phyloP scores from a whole-genome alignment of 2,797 vertebrate species.

The Pantherophis alleghaniensis region DNA sequence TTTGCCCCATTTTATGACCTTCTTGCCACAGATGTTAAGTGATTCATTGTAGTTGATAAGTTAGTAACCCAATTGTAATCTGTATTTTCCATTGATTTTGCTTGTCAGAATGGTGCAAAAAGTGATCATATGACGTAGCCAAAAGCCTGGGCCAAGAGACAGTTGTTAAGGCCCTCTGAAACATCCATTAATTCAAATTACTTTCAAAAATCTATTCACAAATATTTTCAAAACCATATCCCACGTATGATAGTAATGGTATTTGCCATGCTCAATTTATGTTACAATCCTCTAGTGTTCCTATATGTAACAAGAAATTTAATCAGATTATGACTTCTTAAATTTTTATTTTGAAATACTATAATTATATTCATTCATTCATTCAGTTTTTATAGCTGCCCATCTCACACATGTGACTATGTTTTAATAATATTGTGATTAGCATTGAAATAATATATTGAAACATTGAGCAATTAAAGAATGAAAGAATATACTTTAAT shows the following conservation, averaged over 20 bases:
- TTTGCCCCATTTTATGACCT: no score
- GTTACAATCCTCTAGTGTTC: background rate
- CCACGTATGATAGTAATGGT: background rate
- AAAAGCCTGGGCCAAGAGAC: background rate
- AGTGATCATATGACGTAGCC: background rate
- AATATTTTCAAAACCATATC: background rate
- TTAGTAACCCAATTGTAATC: no score
- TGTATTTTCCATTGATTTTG: no score
- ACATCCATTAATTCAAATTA: background rate
- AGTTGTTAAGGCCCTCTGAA: background rate
- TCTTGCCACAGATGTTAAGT: no score
- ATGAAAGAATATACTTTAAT: no score
- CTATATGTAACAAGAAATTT: slow-evolving; percentile 5
- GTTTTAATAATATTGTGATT: no score
- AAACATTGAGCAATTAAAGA: no score
- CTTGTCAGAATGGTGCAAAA: no score
- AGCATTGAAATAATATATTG: no score
- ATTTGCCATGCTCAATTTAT: background rate
- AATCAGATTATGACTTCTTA: slow-evolving; percentile 25
- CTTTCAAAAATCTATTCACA: background rate
- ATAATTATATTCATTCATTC: background rate
- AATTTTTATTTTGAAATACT: slow-evolving; percentile 22
- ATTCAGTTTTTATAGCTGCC: background rate
- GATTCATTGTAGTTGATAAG: no score
- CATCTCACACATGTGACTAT: background rate